Conservation (phyloP, 2,888 invertebrate genomes). For the Cloeon dipterum region DNA sequence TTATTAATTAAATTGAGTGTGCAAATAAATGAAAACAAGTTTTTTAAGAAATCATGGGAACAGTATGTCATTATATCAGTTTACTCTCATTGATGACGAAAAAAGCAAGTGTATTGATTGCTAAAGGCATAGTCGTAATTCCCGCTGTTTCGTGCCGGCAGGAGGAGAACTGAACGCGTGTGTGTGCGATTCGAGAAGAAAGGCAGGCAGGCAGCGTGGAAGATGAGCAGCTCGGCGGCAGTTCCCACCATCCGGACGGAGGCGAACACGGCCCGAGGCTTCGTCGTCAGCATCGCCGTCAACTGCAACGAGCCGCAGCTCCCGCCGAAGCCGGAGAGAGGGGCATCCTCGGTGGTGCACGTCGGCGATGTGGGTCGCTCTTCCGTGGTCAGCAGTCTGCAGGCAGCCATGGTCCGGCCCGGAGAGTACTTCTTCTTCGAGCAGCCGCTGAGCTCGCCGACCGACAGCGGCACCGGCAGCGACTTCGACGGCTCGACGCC, state of each 20-base stretch:
- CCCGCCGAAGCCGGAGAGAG: too few species aligned
- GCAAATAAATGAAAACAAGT: too few species aligned
- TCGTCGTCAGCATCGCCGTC: background rate
- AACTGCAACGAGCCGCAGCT: too few species aligned
- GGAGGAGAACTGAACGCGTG: too few species aligned
- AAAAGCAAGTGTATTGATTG: too few species aligned
- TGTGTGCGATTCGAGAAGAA: too few species aligned
- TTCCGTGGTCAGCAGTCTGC: background rate
- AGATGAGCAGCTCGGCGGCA: background rate
- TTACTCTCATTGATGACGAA: too few species aligned
- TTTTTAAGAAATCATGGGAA: too few species aligned
- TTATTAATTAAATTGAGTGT: too few species aligned
- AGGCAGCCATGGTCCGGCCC: background rate
- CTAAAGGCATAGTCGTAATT: too few species aligned
- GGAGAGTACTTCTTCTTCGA: background rate
- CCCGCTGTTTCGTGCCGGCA: too few species aligned
- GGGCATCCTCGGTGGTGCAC: background rate
- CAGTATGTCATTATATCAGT: too few species aligned
- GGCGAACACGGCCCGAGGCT: background rate
- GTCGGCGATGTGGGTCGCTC: background rate
- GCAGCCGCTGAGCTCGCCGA: constrained; percentile 51
- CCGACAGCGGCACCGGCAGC: constrained; percentile 63
- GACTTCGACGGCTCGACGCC: constrained; percentile 50
- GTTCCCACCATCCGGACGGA: background rate
- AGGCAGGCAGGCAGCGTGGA: background rate